Evolutionary conservation across 2,113 vertebrate genomes (phyloP).

Genomic region (Marcusenius ussheri): DNA sequence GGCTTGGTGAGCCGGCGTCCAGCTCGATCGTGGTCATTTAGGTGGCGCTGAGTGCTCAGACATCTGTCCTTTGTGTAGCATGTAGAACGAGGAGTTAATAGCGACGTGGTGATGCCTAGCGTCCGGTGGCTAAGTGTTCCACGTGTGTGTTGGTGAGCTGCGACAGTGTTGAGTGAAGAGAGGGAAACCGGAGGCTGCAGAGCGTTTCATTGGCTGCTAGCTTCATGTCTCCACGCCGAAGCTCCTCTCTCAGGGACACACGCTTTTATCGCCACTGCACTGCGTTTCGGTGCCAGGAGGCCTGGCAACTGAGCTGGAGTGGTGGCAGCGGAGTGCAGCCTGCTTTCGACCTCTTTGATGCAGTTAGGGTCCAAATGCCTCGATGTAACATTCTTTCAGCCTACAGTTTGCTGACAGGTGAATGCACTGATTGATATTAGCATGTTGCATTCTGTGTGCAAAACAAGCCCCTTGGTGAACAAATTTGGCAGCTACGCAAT

Average conservation of each 20-base stretch:
- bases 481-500: background rate
- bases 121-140: background rate
- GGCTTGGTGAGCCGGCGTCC: background rate
- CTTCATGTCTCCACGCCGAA: background rate
- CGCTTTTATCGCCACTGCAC: too few relatives aligned
- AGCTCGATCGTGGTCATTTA: background rate
- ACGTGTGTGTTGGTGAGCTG: background rate
- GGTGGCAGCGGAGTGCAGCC: background rate
- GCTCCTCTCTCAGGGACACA: background rate
- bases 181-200: background rate
- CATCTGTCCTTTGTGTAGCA: background rate
- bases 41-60: background rate
- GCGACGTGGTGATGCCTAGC: background rate
- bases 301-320: background rate
- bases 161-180: background rate
- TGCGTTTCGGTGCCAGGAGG: background rate
- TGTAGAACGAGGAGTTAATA: background rate
- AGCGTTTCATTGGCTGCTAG: background rate
- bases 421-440: background rate
- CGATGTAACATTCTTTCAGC: background rate
- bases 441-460: background rate
- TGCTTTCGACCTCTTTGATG: background rate
- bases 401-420: background rate
- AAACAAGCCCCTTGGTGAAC: background rate
- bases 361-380: background rate